These are phyloP conservation scores for Bubo bubo DNA, from an alignment of 2,113 vertebrate species.

Conservation along the genomic window DNA sequence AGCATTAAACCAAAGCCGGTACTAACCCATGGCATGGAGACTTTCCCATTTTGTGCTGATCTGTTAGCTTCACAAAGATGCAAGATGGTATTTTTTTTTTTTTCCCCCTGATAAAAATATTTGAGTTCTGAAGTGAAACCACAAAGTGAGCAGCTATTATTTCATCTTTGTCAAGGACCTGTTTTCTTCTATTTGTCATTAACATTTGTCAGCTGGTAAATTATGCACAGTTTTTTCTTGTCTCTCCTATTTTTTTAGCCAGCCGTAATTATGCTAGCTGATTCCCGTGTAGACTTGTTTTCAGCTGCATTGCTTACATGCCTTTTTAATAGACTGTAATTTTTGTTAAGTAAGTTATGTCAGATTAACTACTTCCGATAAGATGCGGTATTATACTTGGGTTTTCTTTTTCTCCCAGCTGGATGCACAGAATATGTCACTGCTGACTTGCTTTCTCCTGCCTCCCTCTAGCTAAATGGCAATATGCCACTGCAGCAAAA, in stretches of 20 bases:
- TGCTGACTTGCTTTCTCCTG: constrained; percentile 64
- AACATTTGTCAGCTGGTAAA: constrained; percentile 72
- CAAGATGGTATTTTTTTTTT: neutral
- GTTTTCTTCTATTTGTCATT: constrained; percentile 70
- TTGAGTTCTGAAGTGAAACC: neutral
- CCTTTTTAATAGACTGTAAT: constrained; percentile 72
- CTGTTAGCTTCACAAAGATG: neutral
- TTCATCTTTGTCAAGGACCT: constrained; percentile 57
- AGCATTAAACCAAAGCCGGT: neutral
- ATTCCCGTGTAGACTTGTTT: constrained; percentile 73
- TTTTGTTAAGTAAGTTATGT: constrained; percentile 75
- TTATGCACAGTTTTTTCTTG: constrained; percentile 51
- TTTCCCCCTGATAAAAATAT: neutral
- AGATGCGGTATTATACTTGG: constrained; percentile 66
- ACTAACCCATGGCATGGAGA: neutral
- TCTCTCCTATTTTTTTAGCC: constrained; percentile 42
- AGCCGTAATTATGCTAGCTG: constrained; percentile 54
- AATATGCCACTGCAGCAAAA: constrained; percentile 69
- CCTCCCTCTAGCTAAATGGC: constrained; percentile 69
- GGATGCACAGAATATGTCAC: constrained; percentile 65
- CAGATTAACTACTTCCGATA: constrained; percentile 77
- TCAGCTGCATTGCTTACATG: constrained; percentile 73
- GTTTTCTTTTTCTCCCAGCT: constrained; percentile 67
- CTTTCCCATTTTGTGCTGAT: neutral
- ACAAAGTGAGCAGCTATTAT: constrained; percentile 40